Conservation (phyloP, 2,888 invertebrate genomes). For the Pecten maximus region DNA sequence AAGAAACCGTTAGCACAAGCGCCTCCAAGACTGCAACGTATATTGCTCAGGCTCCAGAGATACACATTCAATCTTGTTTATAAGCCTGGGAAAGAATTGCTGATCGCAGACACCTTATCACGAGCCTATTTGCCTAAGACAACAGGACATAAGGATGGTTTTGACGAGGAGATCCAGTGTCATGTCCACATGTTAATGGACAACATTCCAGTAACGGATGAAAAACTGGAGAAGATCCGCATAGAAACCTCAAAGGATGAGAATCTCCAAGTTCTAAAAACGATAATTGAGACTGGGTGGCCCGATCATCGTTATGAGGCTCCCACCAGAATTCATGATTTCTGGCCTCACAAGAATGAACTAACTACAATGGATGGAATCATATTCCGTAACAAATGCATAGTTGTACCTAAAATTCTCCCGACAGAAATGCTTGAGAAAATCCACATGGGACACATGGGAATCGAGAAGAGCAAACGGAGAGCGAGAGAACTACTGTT, state of each 20-base stretch:
- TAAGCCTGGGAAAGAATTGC: slow-evolving; percentile 14
- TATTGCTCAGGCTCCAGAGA: slow-evolving; percentile 31
- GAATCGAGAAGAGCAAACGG: slow-evolving; percentile 30
- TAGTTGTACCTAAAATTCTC: background rate
- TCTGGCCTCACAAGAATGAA: slow-evolving; percentile 11
- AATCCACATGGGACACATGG: slow-evolving; percentile 2
- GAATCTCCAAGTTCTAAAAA: background rate
- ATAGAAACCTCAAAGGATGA: slow-evolving; percentile 46
- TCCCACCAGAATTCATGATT: background rate
- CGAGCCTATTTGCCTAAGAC: background rate
- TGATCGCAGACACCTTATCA: slow-evolving; percentile 26
- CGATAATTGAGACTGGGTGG: background rate
- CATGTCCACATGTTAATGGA: slow-evolving; percentile 53
- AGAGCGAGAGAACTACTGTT: background rate
- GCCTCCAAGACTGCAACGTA: slow-evolving; percentile 39
- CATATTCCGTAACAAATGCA: background rate
- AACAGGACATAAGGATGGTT: background rate
- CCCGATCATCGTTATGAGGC: background rate
- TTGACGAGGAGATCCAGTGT: slow-evolving; percentile 45
- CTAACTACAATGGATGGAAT: slow-evolving; percentile 36
- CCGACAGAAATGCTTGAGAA: slow-evolving; percentile 19
- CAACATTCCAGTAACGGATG: slow-evolving; percentile 50
- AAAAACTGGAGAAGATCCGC: slow-evolving; percentile 51
- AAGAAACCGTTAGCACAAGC: background rate
- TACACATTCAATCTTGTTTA: background rate